These are phyloP conservation scores for Carlito syrichta DNA, from an alignment of 2,113 vertebrate genomes.

Conservation along the genomic window DNA sequence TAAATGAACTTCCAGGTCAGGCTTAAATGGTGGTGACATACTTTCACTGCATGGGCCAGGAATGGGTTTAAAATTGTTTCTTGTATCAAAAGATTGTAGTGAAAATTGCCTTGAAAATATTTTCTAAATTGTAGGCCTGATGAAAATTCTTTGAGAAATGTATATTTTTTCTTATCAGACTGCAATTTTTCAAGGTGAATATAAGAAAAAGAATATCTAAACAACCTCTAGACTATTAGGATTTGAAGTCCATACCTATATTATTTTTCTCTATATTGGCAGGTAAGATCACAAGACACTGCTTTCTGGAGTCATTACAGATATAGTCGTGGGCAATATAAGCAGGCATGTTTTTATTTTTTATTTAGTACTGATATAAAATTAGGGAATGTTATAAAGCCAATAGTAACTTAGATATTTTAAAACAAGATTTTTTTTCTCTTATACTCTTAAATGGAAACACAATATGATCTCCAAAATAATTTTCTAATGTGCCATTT, in stretches of 20 bases:
- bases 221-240: neutral
- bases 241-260: neutral
- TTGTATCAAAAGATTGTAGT: constrained; percentile 43
- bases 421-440: neutral
- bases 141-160: constrained; percentile 51
- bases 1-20: constrained; percentile 14
- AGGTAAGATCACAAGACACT: neutral
- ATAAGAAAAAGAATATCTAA: constrained; percentile 29
- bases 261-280: constrained; percentile 37
- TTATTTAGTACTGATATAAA: constrained; percentile 1
- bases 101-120: constrained; percentile 65
- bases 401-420: neutral
- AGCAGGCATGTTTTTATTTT: neutral
- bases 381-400: constrained; percentile 13
- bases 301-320: neutral
- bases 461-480: neutral
- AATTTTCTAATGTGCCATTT: constrained; percentile 5
- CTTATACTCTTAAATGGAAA: constrained; percentile 17
- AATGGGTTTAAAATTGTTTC: constrained; percentile 35
- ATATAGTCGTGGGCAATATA: neutral
- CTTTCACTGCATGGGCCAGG: neutral
- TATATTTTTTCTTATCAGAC: neutral
- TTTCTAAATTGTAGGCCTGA: constrained; percentile 45
- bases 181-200: constrained; percentile 32
- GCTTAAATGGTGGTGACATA: constrained; percentile 1